Conservation (phyloP, 2,113 vertebrate species). For the Noctilio leporinus region DNA sequence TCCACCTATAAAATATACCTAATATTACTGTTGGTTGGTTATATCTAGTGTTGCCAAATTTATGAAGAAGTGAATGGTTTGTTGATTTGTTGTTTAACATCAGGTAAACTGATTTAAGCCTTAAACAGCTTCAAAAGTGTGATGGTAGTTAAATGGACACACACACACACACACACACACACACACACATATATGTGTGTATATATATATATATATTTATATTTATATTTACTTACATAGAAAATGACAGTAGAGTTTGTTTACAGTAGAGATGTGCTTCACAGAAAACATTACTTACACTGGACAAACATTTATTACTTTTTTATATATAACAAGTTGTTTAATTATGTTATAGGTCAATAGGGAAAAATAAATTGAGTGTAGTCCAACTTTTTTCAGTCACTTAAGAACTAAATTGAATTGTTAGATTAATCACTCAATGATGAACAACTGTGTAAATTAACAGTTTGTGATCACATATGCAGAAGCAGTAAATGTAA, state of each 20-base stretch:
- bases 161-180: too few species aligned
- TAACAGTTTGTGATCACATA: background rate
- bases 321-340: background rate
- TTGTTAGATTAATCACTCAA: background rate
- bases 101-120: background rate
- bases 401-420: background rate
- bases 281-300: background rate
- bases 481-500: background rate
- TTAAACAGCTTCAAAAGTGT: background rate
- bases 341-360: background rate
- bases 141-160: background rate
- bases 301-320: background rate
- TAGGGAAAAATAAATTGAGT: background rate
- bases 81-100: background rate
- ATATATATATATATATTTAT: background rate
- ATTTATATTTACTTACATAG: background rate
- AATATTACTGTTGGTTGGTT: background rate
- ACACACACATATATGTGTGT: too few species aligned
- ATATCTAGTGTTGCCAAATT: background rate
- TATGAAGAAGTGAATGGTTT: background rate
- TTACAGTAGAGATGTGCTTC: background rate
- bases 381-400: background rate
- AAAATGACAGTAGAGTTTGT: background rate
- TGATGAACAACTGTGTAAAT: slow-evolving; percentile 21
- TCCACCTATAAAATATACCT: background rate